A percentile compares a stretch with the other conserved stretches of the same genome.
Evolutionary conservation across 2,113 vertebrate genomes (phyloP).

Genomic region (Carollia perspicillata): DNA sequence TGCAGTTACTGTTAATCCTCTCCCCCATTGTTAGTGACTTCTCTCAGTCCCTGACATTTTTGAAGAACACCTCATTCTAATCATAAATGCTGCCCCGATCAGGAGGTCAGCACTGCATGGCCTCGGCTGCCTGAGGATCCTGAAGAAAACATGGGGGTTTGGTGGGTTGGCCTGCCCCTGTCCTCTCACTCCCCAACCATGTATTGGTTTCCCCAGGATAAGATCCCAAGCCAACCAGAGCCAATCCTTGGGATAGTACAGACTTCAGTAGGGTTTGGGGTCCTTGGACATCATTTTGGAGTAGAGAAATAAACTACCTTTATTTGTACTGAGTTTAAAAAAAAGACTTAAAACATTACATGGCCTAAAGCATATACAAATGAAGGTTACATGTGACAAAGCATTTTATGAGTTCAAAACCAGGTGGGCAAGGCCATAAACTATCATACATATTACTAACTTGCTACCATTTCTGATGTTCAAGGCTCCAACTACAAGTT

Average conservation of each 20-base stretch:
- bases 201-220: neutral
- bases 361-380: neutral
- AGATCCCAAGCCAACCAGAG: neutral
- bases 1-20: neutral
- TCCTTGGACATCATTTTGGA: neutral
- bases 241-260: neutral
- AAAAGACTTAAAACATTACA: neutral
- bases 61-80: slow-evolving; percentile 5
- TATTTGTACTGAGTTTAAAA: neutral
- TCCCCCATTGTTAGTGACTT: neutral
- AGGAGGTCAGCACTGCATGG: neutral
- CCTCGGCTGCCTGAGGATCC: neutral
- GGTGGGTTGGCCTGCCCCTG: neutral
- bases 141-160: neutral
- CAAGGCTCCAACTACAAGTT: neutral
- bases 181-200: neutral
- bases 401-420: slow-evolving; percentile 17
- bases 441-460: neutral
- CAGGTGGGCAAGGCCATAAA: neutral
- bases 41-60: neutral
- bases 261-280: neutral
- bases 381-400: neutral
- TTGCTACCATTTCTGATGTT: slow-evolving; percentile 26
- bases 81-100: neutral
- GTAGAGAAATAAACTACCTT: neutral